A percentile compares a stretch with the other conserved stretches of the same genome.
These are phyloP conservation scores for Eurois occulta DNA, from an alignment of 2,888 invertebrate genomes.

Conservation along the genomic window DNA sequence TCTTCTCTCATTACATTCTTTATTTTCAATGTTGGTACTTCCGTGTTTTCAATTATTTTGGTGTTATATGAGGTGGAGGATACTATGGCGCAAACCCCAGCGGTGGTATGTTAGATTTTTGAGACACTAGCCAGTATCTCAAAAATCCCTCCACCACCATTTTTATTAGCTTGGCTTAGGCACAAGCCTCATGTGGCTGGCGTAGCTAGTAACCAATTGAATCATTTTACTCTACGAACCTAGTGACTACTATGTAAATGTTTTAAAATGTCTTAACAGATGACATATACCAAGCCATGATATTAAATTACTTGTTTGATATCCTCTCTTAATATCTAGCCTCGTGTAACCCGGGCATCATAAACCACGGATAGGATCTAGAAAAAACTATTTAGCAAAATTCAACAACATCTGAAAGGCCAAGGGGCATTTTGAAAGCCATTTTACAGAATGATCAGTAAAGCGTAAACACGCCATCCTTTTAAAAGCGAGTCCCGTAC, in stretches of 20 bases:
- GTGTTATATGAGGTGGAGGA: not conserved
- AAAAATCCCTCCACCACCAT: not conserved
- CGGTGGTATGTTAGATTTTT: not conserved
- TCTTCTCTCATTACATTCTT: no score
- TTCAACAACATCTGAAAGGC: not conserved
- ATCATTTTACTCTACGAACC: not conserved
- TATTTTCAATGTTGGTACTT: not conserved
- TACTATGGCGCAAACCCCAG: not conserved
- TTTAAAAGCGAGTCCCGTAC: constrained; percentile 33
- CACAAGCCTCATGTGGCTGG: not conserved
- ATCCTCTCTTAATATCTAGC: not conserved
- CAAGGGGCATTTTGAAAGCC: not conserved
- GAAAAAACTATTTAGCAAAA: not conserved
- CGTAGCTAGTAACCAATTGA: not conserved
- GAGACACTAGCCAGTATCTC: no score
- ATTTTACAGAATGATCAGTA: constrained; percentile 19
- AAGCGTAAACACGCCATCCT: constrained; percentile 37
- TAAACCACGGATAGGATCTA: not conserved
- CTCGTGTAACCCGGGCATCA: not conserved
- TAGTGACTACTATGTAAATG: not conserved
- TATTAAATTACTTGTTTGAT: not conserved
- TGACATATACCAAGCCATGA: not conserved
- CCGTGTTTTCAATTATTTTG: not conserved
- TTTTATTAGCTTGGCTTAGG: not conserved
- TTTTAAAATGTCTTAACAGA: not conserved